Percentiles rank a stretch among this genome's conserved stretches.
Evolutionary conservation across 2,888 invertebrate species (phyloP).

Genomic region (Mimachlamys varia): DNA sequence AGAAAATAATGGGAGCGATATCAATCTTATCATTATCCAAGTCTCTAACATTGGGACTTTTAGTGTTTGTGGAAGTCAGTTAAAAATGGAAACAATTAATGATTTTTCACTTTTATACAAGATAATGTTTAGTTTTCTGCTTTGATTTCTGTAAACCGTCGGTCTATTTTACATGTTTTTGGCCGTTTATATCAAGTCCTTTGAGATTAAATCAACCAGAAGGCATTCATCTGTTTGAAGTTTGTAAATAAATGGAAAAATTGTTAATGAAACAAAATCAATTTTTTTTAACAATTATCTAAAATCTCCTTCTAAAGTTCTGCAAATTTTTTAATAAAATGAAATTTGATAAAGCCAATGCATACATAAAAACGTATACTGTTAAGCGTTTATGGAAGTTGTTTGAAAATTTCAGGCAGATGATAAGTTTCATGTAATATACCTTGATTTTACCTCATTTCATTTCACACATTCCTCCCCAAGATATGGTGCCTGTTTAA

Average conservation of each 20-base stretch:
- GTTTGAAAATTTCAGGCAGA: not conserved
- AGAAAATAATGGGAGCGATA: not conserved
- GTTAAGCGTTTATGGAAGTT: not conserved
- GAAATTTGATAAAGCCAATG: not conserved
- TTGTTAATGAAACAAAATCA: conserved; percentile 3
- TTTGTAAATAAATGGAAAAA: not conserved
- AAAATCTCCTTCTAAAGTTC: not conserved
- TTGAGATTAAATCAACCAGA: not conserved
- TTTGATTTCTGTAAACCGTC: not conserved
- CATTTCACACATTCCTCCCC: not conserved
- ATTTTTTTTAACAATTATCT: not conserved
- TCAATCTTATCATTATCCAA: not conserved
- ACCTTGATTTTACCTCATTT: not conserved
- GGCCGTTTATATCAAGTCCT: not conserved
- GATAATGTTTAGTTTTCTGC: not conserved
- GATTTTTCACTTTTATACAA: conserved; percentile 1
- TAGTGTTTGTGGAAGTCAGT: not conserved
- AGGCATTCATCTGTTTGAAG: not conserved
- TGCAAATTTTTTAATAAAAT: not conserved
- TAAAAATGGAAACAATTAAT: conserved; percentile 10
- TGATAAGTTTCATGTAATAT: not conserved
- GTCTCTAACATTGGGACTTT: not conserved
- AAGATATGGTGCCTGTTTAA: not conserved
- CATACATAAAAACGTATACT: not conserved
- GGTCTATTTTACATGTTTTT: not conserved